A percentile compares a stretch with the other conserved stretches of the same genome.
These are phyloP conservation scores for Manis javanica DNA, from an alignment of 2,797 vertebrate species.

Conservation along the genomic window DNA sequence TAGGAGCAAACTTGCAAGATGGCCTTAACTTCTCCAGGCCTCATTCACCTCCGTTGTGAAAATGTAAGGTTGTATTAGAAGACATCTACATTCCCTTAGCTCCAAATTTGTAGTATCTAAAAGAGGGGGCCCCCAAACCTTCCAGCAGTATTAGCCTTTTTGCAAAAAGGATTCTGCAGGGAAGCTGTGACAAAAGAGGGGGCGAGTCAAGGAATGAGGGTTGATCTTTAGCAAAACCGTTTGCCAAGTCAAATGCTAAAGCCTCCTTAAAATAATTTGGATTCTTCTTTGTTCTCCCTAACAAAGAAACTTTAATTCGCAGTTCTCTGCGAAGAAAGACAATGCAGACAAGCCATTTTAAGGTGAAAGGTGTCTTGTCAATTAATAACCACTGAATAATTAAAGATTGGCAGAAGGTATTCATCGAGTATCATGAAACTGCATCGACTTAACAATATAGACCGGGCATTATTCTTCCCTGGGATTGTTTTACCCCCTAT, in stretches of 20 bases:
- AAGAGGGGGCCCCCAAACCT: not conserved
- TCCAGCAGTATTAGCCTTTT: conserved; percentile 37
- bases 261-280: conserved; percentile 80
- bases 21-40: not conserved
- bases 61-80: not conserved
- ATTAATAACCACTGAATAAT: conserved; percentile 77
- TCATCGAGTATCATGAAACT: not conserved
- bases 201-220: conserved; percentile 61
- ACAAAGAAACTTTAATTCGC: conserved; percentile 83
- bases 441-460: not conserved
- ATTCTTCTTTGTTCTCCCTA: conserved; percentile 82
- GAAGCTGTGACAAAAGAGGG: conserved; percentile 72
- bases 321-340: conserved; percentile 77
- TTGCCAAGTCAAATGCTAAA: conserved; percentile 74
- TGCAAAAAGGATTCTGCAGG: conserved; percentile 27
- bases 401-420: conserved; percentile 67
- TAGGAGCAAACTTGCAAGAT: not conserved
- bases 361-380: conserved; percentile 81
- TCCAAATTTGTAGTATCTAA: conserved; percentile 6
- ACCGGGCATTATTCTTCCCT: not conserved
- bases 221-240: conserved; percentile 54
- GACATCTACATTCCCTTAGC: conserved; percentile 3
- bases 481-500: not conserved
- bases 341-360: conserved; percentile 77
- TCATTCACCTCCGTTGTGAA: not conserved